Conservation (phyloP, 2,113 vertebrate genomes). For the Colinus virginianus region DNA sequence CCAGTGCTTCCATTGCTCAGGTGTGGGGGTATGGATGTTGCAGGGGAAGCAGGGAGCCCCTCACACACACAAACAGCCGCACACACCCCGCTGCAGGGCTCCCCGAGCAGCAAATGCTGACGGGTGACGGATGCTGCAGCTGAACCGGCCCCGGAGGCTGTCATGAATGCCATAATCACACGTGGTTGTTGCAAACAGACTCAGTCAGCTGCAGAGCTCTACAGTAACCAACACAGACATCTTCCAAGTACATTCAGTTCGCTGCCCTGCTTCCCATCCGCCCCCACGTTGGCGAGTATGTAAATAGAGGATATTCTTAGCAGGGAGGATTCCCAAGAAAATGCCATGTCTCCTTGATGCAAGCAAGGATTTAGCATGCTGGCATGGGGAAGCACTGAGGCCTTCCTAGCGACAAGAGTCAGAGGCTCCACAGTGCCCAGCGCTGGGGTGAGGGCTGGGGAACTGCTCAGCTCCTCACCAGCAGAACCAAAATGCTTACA, state of each 20-base stretch:
- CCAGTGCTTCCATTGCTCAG: not conserved
- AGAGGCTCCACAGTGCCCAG: accelerated
- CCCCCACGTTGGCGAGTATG: slow-evolving; percentile 14
- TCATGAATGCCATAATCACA: not conserved
- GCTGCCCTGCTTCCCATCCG: slow-evolving; percentile 35
- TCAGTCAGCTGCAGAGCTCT: not conserved
- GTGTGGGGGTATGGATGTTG: accelerated
- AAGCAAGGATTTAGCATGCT: slow-evolving; percentile 5
- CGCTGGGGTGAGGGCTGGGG: not conserved
- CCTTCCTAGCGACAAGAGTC: not conserved
- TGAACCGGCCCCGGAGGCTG: accelerated
- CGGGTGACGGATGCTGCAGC: not conserved
- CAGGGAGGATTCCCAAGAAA: slow-evolving; percentile 70
- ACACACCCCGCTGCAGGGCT: accelerated
- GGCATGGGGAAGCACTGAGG: slow-evolving; percentile 29
- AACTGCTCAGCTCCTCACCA: accelerated
- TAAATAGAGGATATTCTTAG: slow-evolving; percentile 73
- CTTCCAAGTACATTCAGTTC: slow-evolving; percentile 71
- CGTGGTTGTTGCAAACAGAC: not conserved
- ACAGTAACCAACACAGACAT: slow-evolving; percentile 22
- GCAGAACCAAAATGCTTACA: not conserved
- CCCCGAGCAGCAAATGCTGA: accelerated
- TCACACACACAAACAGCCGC: accelerated
- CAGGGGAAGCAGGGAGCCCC: not conserved
- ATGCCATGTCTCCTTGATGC: slow-evolving; percentile 54